A percentile compares a stretch with the other conserved stretches of the same genome.
Evolutionary conservation across 2,888 invertebrate genomes (phyloP).

Genomic region (Dryocosmus kuriphilus): DNA sequence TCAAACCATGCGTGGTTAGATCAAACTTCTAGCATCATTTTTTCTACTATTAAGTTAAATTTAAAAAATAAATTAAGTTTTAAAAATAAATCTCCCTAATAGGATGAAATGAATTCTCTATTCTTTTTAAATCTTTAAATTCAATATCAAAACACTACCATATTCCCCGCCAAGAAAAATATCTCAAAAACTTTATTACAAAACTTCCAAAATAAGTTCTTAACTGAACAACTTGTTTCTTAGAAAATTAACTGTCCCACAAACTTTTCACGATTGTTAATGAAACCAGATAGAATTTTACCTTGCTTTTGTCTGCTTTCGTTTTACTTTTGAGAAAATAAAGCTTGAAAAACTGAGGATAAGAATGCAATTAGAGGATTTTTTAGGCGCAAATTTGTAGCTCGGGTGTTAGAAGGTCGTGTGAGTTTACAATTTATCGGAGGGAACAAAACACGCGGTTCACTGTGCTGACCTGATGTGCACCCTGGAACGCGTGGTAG

Average conservation of each 20-base stretch:
- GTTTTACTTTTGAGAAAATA: neutral
- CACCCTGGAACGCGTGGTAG: conserved; percentile 99
- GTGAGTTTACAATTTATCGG: conserved; percentile 23
- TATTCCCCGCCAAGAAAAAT: neutral
- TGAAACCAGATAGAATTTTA: neutral
- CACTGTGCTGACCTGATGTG: conserved; percentile 91
- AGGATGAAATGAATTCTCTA: neutral
- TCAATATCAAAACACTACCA: neutral
- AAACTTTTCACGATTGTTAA: conserved; percentile 3
- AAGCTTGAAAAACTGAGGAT: conserved; percentile 11
- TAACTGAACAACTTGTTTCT: too few species aligned
- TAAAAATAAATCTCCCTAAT: neutral
- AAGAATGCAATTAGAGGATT: conserved; percentile 24
- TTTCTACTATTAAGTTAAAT: neutral
- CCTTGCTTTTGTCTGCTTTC: neutral
- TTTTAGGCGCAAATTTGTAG: conserved; percentile 8
- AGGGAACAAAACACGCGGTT: conserved; percentile 61
- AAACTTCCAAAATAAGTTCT: too few species aligned
- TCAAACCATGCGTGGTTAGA: conserved; percentile 76
- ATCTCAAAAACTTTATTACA: neutral
- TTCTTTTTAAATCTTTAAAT: neutral
- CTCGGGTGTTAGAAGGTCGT: conserved; percentile 8
- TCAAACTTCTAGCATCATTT: conserved; percentile 34
- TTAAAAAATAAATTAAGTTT: too few species aligned
- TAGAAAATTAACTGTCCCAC: neutral